Evolutionary conservation across 2,113 vertebrate species (phyloP).

Genomic region (Chamaetylas fuelleborni): DNA sequence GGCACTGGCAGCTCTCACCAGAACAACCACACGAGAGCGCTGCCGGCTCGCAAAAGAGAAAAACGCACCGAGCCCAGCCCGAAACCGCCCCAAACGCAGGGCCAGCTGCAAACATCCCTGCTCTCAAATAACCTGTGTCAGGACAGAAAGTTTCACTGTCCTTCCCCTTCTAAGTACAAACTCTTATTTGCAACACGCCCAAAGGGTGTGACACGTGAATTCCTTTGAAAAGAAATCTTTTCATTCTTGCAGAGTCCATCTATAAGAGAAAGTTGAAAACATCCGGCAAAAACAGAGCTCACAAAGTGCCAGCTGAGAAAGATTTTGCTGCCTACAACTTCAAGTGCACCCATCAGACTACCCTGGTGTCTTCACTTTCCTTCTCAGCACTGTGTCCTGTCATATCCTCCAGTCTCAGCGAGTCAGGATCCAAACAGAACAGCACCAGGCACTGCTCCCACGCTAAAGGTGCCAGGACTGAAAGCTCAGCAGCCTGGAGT

Average conservation of each 20-base stretch:
- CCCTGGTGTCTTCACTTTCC: neutral
- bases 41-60: neutral
- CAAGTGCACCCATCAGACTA: neutral
- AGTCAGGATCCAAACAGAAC: neutral
- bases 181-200: neutral
- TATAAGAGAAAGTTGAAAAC: neutral
- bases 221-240: neutral
- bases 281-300: neutral
- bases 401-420: fast-evolving
- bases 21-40: neutral
- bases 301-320: neutral
- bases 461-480: fast-evolving
- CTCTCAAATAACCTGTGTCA: neutral
- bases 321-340: neutral
- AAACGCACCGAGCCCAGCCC: neutral
- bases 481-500: neutral
- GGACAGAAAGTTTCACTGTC: neutral
- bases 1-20: neutral
- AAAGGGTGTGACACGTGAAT: neutral
- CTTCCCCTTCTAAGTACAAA: neutral
- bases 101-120: neutral
- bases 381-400: neutral
- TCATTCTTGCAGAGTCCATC: fast-evolving
- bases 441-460: neutral
- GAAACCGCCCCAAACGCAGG: fast-evolving